Conservation (phyloP, 2,888 invertebrate species). For the Embidobia sp. region DNA sequence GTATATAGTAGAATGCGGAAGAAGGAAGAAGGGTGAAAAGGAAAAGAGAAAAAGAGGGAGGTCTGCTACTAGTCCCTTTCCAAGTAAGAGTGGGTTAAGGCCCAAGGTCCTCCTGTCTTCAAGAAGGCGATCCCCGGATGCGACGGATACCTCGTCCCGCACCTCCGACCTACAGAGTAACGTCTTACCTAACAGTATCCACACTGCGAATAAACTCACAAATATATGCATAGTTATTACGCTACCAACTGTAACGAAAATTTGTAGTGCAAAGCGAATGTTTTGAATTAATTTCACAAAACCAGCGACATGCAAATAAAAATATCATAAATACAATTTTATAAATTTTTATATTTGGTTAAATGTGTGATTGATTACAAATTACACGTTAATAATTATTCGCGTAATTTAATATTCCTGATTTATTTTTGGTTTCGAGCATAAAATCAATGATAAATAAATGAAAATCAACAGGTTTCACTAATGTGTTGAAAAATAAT, state of each 20-base stretch:
- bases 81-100: conserved; percentile 80
- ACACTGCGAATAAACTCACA: conserved; percentile 57
- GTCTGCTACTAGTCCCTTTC: conserved; percentile 75
- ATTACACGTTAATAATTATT: no score
- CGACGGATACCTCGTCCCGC: conserved; percentile 64
- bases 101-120: conserved; percentile 77
- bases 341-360: no score
- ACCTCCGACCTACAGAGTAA: conserved; percentile 65
- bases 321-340: no score
- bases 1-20: conserved; percentile 68
- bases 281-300: no score
- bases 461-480: no score
- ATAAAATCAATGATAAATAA: no score
- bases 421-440: no score
- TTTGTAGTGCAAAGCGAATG: no score
- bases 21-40: conserved; percentile 64
- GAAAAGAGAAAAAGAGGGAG: conserved; percentile 61
- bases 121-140: conserved; percentile 64
- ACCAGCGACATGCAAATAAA: no score
- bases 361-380: no score
- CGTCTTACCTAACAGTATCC: conserved; percentile 64
- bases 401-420: no score
- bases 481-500: no score
- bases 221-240: conserved; percentile 35
- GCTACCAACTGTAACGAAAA: conserved; percentile 17